Base-by-base conservation (phyloP, 2,888 invertebrate genomes). In the Trissoscelio sp. region DNA sequence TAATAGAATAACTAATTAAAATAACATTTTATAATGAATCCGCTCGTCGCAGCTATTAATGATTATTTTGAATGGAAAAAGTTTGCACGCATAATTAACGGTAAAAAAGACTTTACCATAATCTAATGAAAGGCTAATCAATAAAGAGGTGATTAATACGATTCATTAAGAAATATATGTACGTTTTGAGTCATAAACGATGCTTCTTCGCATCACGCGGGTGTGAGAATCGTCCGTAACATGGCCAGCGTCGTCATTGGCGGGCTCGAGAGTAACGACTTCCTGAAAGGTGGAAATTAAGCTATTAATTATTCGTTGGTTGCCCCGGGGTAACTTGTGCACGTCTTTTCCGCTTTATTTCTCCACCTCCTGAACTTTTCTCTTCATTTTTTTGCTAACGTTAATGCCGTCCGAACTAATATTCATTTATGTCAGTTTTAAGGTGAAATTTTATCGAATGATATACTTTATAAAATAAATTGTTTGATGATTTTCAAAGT, bases 261-360 rank as follows among this genome's bases (percentile, higher is more conserved):
- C 82, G 85, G 82, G 74, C 85, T 81, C 77, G 83, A 82, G 83
- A 84, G 81, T 83, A 86, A 88, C 84, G 86, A 87, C 89, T 89
- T 89, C 87, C 88, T 88, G 89, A 89, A 88, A 88, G 88, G 86
- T 88, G 87, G 87, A 89, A 89, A 89, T 89, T 89, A 87, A 89
- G 89, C 89, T 89, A 89, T 89, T 89, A 89, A 89, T 90, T 89
- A 89, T 87, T 84, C 85, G 78, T 66, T 55, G 66, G 24, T 58
- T 39, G 69, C 80, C 55, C 28, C 60, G 51, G 31, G 67, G 48
- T 42, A 46, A 67, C 51, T 48, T 37, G 12, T 46, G 48, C 44
- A 55, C 67, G 48, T 60, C 67, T 69, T 53, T 67, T 51, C 51
- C 62, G 53, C 46, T 62, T 70, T 70, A 37, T 53, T 55, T 69